Percentiles rank a stretch among this genome's conserved stretches.
phyloP scores from a whole-genome alignment of 2,888 invertebrate genomes.

The Pandemis cinnamomeana region DNA sequence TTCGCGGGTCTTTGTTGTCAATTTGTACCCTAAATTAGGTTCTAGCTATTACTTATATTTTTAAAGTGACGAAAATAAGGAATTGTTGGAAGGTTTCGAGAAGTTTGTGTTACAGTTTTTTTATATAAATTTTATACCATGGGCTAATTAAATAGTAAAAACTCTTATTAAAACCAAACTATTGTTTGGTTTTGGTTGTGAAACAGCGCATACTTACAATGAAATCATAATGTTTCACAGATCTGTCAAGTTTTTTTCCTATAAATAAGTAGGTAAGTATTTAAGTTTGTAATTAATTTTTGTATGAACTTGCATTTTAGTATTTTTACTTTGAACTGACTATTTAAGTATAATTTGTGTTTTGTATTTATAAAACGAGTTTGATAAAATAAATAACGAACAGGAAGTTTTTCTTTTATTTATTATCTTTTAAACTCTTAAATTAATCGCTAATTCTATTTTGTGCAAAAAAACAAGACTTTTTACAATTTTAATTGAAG shows the following conservation, averaged over 20 bases:
- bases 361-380: conserved; percentile 2
- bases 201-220: background rate
- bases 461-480: conserved; percentile 66
- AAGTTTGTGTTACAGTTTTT: background rate
- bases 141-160: background rate
- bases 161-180: background rate
- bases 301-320: conserved; percentile 16
- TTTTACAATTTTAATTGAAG: conserved; percentile 54
- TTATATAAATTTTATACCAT: background rate
- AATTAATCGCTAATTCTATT: conserved; percentile 74
- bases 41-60: background rate
- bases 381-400: conserved; percentile 35
- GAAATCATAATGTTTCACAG: background rate
- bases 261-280: conserved; percentile 11
- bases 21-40: background rate
- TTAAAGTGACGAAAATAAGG: background rate
- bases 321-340: conserved; percentile 31
- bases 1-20: background rate
- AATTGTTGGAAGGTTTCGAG: background rate
- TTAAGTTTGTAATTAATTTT: conserved; percentile 3
- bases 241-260: background rate
- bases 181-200: background rate
- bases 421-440: conserved; percentile 73
- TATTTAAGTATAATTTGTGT: conserved; percentile 18
- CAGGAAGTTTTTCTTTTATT: conserved; percentile 49